phyloP scores from a whole-genome alignment of 2,113 vertebrate species.

The Rhinolophus sinicus region DNA sequence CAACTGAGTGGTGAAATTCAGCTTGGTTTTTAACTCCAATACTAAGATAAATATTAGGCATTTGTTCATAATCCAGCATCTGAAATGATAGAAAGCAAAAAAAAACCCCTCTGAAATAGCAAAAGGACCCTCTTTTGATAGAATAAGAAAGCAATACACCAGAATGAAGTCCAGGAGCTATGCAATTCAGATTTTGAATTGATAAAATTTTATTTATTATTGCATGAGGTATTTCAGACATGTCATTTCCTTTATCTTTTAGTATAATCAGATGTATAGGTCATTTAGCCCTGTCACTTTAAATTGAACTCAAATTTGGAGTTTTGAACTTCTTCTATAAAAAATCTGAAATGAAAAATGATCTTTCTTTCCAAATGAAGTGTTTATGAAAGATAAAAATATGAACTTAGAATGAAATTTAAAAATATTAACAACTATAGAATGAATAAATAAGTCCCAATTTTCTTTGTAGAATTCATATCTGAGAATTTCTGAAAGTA shows the following conservation, averaged over 20 bases:
- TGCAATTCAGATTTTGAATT: neutral
- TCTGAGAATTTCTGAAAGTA: slow-evolving; percentile 30
- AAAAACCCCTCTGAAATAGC: neutral
- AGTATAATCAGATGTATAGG: neutral
- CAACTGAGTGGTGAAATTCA: slow-evolving; percentile 88
- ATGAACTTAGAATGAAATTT: slow-evolving; percentile 17
- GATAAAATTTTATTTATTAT: neutral
- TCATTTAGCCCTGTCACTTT: neutral
- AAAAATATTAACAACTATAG: neutral
- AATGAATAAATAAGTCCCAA: neutral
- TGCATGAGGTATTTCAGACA: neutral
- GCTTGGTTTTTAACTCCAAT: slow-evolving; percentile 92
- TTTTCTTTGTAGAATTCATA: neutral
- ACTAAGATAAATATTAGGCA: slow-evolving; percentile 84
- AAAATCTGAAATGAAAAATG: neutral
- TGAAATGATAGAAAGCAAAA: slow-evolving; percentile 77
- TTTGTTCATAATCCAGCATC: slow-evolving; percentile 92
- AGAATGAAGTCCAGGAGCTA: neutral
- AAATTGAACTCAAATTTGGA: neutral
- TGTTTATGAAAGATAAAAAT: slow-evolving; percentile 34
- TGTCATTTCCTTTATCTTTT: neutral
- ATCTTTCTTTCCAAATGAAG: neutral
- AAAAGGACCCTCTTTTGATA: neutral
- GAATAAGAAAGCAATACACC: neutral
- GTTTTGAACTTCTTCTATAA: slow-evolving; percentile 20